A percentile compares a stretch with the other conserved stretches of the same genome.
Conservation (phyloP, 2,797 vertebrate genomes). For the Yasuhikotakia modesta region DNA sequence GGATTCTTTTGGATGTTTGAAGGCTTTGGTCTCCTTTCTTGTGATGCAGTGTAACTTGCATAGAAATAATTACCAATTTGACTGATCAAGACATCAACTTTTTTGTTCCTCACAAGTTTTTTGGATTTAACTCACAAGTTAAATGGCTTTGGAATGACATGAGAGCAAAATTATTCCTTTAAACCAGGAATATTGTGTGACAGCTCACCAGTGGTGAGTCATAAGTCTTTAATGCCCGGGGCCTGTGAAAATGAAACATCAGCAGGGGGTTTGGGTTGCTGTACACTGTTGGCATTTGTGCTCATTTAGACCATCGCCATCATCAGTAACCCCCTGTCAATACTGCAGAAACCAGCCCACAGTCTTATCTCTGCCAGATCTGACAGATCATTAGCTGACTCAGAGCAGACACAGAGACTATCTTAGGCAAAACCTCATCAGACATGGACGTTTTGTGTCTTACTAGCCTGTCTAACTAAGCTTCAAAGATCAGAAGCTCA, state of each 20-base stretch:
- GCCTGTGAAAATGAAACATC: slow-evolving; percentile 30
- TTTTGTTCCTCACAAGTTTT: background rate
- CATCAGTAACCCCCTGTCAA: background rate
- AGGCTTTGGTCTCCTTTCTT: background rate
- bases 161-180: background rate
- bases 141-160: background rate
- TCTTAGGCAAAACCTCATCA: background rate
- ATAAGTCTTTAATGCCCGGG: slow-evolving; percentile 10
- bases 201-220: slow-evolving; percentile 1
- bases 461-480: background rate
- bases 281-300: background rate
- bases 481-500: background rate
- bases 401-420: background rate
- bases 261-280: slow-evolving; percentile 7
- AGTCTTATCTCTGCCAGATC: background rate
- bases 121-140: too few relatives aligned
- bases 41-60: background rate
- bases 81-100: background rate
- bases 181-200: background rate
- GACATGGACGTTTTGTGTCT: slow-evolving; percentile 1
- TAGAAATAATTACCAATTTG: background rate
- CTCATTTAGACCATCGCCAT: background rate
- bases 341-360: background rate
- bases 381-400: slow-evolving; percentile 3
- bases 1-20: background rate